These are phyloP conservation scores for Marasmarcha lunaedactyla DNA, from an alignment of 2,888 invertebrate genomes.

Conservation along the genomic window DNA sequence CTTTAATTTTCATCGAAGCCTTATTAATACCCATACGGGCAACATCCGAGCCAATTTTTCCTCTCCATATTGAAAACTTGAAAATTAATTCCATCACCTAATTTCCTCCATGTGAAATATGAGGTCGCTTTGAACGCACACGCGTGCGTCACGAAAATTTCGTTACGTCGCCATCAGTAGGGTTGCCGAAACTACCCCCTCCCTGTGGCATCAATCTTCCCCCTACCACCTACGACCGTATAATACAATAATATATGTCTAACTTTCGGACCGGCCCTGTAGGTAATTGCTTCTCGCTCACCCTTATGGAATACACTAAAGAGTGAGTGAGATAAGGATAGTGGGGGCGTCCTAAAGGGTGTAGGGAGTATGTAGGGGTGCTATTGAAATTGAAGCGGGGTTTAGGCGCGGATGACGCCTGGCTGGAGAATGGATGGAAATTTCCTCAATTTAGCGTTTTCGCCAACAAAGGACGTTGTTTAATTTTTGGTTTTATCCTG, in stretches of 20 bases:
- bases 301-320: conserved; percentile 16
- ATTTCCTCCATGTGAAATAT: conserved; percentile 61
- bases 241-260: conserved; percentile 71
- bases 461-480: conserved; percentile 67
- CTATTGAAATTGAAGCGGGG: conserved; percentile 71
- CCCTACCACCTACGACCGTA: conserved; percentile 64
- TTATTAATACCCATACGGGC: conserved; percentile 34
- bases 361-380: conserved; percentile 64
- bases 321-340: conserved; percentile 29
- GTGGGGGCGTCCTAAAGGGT: conserved; percentile 69
- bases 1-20: neutral
- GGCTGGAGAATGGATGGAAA: conserved; percentile 70
- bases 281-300: conserved; percentile 40
- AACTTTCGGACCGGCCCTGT: conserved; percentile 69
- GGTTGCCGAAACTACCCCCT: conserved; percentile 65
- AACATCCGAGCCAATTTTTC: conserved; percentile 41
- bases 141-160: conserved; percentile 55
- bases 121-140: conserved; percentile 50
- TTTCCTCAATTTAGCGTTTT: conserved; percentile 71
- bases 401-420: conserved; percentile 70
- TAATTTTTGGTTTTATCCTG: conserved; percentile 66
- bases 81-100: conserved; percentile 63
- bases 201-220: conserved; percentile 63
- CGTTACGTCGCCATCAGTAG: conserved; percentile 57
- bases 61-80: conserved; percentile 58